Conservation (phyloP, 2,888 invertebrate species). For the Phyto melanocephala region DNA sequence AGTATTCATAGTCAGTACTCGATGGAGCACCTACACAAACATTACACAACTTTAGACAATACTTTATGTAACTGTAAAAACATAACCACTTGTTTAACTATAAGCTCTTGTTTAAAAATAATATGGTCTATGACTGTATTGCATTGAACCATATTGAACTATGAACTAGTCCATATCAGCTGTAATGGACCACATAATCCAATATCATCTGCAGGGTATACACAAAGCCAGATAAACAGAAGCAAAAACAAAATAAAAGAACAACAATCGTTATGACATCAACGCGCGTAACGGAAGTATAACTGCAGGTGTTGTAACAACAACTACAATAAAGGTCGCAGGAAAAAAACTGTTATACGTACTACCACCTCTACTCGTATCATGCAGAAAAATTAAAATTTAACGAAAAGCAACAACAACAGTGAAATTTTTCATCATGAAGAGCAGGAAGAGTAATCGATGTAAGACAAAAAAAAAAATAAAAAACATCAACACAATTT, state of each 20-base stretch:
- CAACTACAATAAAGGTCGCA: background rate
- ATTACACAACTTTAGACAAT: too few relatives aligned
- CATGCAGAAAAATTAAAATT: constrained; percentile 12
- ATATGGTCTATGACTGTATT: too few relatives aligned
- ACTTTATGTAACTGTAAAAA: too few relatives aligned
- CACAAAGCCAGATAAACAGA: constrained; percentile 21
- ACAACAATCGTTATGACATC: constrained; percentile 43
- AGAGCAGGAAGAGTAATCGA: constrained; percentile 40
- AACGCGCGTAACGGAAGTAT: constrained; percentile 44
- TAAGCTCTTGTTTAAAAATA: too few relatives aligned
- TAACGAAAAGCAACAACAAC: background rate
- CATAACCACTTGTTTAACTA: too few relatives aligned
- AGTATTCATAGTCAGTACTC: too few relatives aligned
- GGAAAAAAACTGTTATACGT: constrained; percentile 4
- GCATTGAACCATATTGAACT: too few relatives aligned
- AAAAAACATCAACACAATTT: constrained; percentile 26
- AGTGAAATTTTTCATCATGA: background rate
- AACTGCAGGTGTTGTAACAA: constrained; percentile 61
- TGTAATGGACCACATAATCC: too few relatives aligned
- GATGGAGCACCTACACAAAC: too few relatives aligned
- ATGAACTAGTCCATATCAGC: too few relatives aligned
- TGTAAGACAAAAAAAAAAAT: background rate
- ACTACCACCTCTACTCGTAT: too few relatives aligned
- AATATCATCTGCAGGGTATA: too few relatives aligned
- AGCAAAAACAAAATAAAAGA: constrained; percentile 7